phyloP scores from a whole-genome alignment of 2,888 invertebrate genomes.

The Pandemis heparana region DNA sequence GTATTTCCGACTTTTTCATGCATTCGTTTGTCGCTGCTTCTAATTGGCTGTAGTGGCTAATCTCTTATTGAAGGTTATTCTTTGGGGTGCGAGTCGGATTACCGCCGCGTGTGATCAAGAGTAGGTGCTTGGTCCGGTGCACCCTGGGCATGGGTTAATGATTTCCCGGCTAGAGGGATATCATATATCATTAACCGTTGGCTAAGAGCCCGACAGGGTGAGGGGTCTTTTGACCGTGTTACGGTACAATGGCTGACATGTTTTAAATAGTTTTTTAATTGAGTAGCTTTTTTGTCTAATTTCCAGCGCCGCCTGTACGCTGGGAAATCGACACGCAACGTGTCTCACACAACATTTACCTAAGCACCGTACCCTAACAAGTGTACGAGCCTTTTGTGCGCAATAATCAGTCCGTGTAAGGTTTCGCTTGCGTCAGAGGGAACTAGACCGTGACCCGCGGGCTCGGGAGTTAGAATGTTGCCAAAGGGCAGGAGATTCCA shows the following conservation, averaged over 20 bases:
- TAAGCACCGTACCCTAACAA: slow-evolving; percentile 27
- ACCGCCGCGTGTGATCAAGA: too few relatives aligned
- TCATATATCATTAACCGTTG: too few relatives aligned
- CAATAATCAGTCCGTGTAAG: slow-evolving; percentile 50
- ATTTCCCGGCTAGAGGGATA: too few relatives aligned
- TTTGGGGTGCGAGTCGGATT: too few relatives aligned
- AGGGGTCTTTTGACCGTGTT: too few relatives aligned
- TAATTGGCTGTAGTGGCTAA: background rate
- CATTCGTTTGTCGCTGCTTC: background rate
- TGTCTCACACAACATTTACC: background rate
- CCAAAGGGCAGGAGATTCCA: slow-evolving; percentile 28
- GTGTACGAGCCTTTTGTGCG: slow-evolving; percentile 44
- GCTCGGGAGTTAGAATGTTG: slow-evolving; percentile 28
- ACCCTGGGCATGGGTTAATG: too few relatives aligned
- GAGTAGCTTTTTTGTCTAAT: background rate
- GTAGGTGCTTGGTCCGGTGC: too few relatives aligned
- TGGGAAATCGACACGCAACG: background rate
- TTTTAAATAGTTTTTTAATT: too few relatives aligned
- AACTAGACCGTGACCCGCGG: slow-evolving; percentile 56
- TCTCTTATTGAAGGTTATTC: background rate
- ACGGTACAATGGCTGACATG: too few relatives aligned
- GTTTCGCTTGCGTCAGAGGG: slow-evolving; percentile 54
- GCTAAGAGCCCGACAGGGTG: too few relatives aligned
- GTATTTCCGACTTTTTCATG: too few relatives aligned
- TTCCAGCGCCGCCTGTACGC: background rate